Evolutionary conservation across 2,113 vertebrate genomes (phyloP), one percentile per base, ranked within the genome.

Genomic region (Tyto alba): DNA sequence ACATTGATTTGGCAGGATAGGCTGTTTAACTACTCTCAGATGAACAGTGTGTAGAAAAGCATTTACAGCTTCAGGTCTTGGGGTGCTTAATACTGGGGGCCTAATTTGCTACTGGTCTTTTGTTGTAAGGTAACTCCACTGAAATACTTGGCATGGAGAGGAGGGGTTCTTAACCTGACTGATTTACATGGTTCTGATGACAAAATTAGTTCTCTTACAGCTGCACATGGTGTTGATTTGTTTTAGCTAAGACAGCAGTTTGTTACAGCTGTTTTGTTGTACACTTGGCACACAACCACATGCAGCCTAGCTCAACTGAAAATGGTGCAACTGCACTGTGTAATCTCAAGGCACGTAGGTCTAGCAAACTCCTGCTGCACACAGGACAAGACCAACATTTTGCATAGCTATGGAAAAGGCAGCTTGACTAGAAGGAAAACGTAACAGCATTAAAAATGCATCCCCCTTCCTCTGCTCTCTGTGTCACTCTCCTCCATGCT

Each of bases 321-420:
- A 66, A 27, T 5, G 4, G 20, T 11, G 52, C n/a, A 34, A 48
- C 56, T 30, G 56, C 3, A 0, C 40, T 26, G 25, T 9, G 32
- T 26, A 12, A 30, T 4, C 4, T 3, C 2, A 22, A 15, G 40
- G 34, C 32, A 30, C 22, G 4, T 1, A 5, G 40, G 10, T 23
- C 47, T 82, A 43, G 67, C n/a, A 7, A 32, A 41, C 23, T 18
- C 7, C 30, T 68, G 34, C 40, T 29, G 53, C 52, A 16, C 3
- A 0, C 1, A 8, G 26, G 27, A 40, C 41, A 27, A 40, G 52
- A 50, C 4, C 4, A 16, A 4, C 4, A 1, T 23, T 47, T 47
- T 3, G 2, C 23, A 3, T 3, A 34, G 36, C 34, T 47, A 0
- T 21, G 48, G 27, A 30, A 78, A 41, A 86, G 32, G 41, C 62